Conservation (phyloP, 2,113 vertebrate species). For the Dasyprocta punctata region DNA sequence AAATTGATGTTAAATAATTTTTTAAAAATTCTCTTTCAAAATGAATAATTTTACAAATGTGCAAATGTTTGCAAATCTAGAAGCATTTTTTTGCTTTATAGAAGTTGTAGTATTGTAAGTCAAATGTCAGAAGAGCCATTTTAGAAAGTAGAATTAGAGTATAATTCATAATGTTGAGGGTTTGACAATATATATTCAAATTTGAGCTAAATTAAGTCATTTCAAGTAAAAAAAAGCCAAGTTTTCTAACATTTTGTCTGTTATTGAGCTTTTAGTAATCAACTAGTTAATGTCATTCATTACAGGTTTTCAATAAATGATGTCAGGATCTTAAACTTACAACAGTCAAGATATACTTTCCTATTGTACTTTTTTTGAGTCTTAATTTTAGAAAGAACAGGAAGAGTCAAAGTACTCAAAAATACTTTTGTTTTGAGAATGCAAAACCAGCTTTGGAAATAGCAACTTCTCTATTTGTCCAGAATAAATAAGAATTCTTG, state of each 20-base stretch:
- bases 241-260: constrained; percentile 51
- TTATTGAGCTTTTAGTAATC: constrained; percentile 30
- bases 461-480: constrained; percentile 50
- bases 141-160: constrained; percentile 29
- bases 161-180: constrained; percentile 36
- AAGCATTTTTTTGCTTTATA: constrained; percentile 30
- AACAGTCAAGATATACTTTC: constrained; percentile 29
- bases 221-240: constrained; percentile 42
- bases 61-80: constrained; percentile 46
- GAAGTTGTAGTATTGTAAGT: constrained; percentile 47
- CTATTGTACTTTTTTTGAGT: constrained; percentile 51
- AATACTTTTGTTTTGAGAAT: constrained; percentile 64
- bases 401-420: constrained; percentile 58
- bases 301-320: constrained; percentile 19
- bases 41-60: neutral
- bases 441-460: constrained; percentile 50
- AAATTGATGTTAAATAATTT: constrained; percentile 52
- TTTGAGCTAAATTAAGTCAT: constrained; percentile 61
- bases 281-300: constrained; percentile 24
- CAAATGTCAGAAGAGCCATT: constrained; percentile 29
- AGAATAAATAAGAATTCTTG: constrained; percentile 67
- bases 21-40: constrained; percentile 39
- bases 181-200: constrained; percentile 34
- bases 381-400: constrained; percentile 64
- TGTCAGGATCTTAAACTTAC: constrained; percentile 52